Evolutionary conservation across 1,140 invertebrate genomes (phyloP), one percentile per base, ranked within the genome.

Genomic region (Coptotermes formosanus): DNA sequence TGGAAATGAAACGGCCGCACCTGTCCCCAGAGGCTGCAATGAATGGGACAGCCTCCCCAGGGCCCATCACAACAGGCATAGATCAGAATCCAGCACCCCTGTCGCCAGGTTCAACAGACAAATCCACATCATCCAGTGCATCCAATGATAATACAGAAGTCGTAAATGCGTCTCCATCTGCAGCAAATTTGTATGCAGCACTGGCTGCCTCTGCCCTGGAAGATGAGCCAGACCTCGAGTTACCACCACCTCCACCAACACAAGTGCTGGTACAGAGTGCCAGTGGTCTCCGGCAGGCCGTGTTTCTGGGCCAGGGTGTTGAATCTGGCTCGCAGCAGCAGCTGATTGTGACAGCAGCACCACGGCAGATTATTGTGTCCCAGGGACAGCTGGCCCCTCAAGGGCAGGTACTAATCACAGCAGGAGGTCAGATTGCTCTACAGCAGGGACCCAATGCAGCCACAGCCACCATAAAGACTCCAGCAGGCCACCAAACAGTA

Each of bases 141-240:
- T 75, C 45, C 25, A 23, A 48, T n/a, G 38, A 48, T 25, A 83
- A 83, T 23, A 83, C 82, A 2, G 83, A 84, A 52, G 45, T 12
- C 12, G 45, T 52, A 84, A 84, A 84, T 25, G 83, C 45, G 14
- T 45, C 44, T 55, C 83, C 94, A 4, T 94, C 94, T n/a, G 94
- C 94, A 0, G 94, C 94, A 0, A 95, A 95, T 90, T 89, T 95
- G 19, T 95, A 95, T 88, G 94, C 94, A 0, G 94, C 94, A 83
- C 90, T 95, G 43, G 94, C 94, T 0, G 94, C 94, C 0, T 94
- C 95, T 87, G 94, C 94, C 85, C 90, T 95, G n/a, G 94, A 94
- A 87, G 94, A 95, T 88, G 94, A 95, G 64, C 93, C 94, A 81
- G 92, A 93, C 23, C 89, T 91, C 52, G 87, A 89, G 87, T 89